Evolutionary conservation across 2,888 invertebrate genomes (phyloP).

Genomic region (Flexamia atlantica): DNA sequence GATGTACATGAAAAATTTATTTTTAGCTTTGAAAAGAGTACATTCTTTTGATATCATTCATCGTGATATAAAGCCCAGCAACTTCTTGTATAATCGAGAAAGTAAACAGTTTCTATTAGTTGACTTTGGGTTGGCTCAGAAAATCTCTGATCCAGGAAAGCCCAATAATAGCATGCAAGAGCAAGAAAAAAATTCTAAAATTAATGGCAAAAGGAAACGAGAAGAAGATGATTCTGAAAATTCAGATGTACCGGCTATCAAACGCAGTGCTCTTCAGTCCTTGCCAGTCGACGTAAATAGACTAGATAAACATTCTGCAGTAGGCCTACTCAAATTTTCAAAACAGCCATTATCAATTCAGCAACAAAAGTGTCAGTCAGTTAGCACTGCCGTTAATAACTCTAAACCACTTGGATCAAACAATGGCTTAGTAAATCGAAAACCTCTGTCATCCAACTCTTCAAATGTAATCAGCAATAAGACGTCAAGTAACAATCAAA

Average conservation of each 20-base stretch:
- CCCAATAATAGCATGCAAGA: constrained; percentile 11
- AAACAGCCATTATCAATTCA: constrained; percentile 37
- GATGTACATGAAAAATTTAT: constrained; percentile 88
- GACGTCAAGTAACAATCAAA: constrained; percentile 5
- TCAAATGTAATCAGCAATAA: constrained; percentile 40
- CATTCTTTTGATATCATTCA: constrained; percentile 93
- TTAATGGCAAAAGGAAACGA: constrained; percentile 64
- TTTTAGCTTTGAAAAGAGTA: constrained; percentile 87
- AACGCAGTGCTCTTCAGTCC: constrained; percentile 66
- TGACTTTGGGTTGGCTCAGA: constrained; percentile 94
- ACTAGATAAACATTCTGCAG: constrained; percentile 1
- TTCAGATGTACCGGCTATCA: constrained; percentile 43
- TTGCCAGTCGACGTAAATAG: constrained; percentile 63
- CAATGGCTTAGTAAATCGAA: constrained; percentile 3
- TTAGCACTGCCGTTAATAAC: not conserved
- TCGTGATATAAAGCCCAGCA: constrained; percentile 94
- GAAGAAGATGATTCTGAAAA: constrained; percentile 59
- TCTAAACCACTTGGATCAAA: not conserved
- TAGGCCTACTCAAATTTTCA: not conserved
- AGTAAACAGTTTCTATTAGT: constrained; percentile 84
- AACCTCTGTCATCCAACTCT: constrained; percentile 36
- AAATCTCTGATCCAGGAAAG: constrained; percentile 72
- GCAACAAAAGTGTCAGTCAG: constrained; percentile 36
- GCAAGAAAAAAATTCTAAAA: not conserved
- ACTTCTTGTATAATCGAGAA: constrained; percentile 90